Percentiles rank a stretch among this genome's conserved stretches.
Conservation (phyloP, 2,888 invertebrate species). For the Philereme vetulata region DNA sequence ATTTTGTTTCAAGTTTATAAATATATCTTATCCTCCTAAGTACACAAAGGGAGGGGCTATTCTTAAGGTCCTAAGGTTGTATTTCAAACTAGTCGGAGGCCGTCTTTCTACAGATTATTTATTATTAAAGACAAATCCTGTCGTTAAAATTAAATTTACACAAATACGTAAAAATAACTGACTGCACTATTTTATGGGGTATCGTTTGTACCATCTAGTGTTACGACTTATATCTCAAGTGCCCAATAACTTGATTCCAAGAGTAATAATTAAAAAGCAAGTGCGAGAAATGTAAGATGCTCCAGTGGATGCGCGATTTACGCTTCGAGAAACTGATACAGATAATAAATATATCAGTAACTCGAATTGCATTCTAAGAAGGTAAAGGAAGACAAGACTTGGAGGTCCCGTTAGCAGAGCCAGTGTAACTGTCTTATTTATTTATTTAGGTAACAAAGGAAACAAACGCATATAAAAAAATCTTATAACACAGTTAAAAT, state of each 20-base stretch:
- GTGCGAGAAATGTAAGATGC: slow-evolving; percentile 56
- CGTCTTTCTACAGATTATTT: no score
- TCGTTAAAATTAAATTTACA: background rate
- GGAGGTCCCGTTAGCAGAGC: slow-evolving; percentile 6
- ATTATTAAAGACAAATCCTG: no score
- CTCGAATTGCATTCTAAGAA: slow-evolving; percentile 76
- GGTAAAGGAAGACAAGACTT: slow-evolving; percentile 34
- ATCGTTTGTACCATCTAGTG: slow-evolving; percentile 37
- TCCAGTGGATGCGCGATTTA: slow-evolving; percentile 53
- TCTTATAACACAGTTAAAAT: no score
- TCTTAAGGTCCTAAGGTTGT: no score
- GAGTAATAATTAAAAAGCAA: slow-evolving; percentile 58
- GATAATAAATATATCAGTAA: slow-evolving; percentile 76
- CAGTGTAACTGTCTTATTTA: background rate
- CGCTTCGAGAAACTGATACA: slow-evolving; percentile 70
- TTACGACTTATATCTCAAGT: slow-evolving; percentile 37
- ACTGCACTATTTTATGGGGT: slow-evolving; percentile 35
- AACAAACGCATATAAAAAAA: no score
- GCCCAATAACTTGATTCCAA: slow-evolving; percentile 44
- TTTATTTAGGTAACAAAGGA: background rate
- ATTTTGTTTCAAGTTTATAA: no score
- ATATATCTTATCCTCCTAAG: no score
- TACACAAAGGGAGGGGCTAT: no score
- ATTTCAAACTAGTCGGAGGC: no score
- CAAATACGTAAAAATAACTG: slow-evolving; percentile 18